Base-by-base conservation (phyloP, 2,888 invertebrate species). In the Cheilosia urbana region DNA sequence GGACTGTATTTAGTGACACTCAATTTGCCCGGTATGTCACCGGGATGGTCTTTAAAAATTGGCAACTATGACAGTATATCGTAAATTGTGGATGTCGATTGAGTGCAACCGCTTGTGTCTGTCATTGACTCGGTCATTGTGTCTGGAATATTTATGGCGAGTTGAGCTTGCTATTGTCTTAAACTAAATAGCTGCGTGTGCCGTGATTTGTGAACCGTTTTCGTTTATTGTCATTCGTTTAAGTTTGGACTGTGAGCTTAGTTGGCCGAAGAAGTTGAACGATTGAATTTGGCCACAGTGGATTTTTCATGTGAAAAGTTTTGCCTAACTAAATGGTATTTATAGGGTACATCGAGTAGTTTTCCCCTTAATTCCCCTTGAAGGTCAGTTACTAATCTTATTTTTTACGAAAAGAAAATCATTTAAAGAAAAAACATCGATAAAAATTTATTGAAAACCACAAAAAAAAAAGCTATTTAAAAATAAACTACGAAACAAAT, bases 51-150 rank as follows among this genome's bases (percentile, higher is more conserved):
- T 15, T 30, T 34, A 30, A 30, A 6, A 34, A 13, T 62, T 62
- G 62, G 45, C 45, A 45, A 17, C 13, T 17, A 1, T 19, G 15
- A 19, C 11, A 11, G 7, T 34, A 21, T 63, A 47, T 34, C 51
- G 65, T 57, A 68, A 45, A 34, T 55, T 68, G 45, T 2, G 45
- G 42, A 55, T 55, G 27, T 27, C 27, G 27, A 27, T 27, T 27
- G 27, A 27, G 27, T 47, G 17, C 13, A 47, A 30, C n/a, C 27
- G 30, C 13, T 47, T 45, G 45, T 17, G 15, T 30, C 30, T 47
- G 45, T 19, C n/a, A n/a, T 42, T 7, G 21, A n/a, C 42, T 57
- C 6, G 34, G 11, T 55, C 3, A 53, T 53, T 53, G 27, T 53
- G 2, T 53, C 27, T 40, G 17, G n/a, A 9, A n/a, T 17, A 45